These are phyloP conservation scores for Ophiodon elongatus DNA, from an alignment of 2,113 vertebrate species.

Conservation along the genomic window DNA sequence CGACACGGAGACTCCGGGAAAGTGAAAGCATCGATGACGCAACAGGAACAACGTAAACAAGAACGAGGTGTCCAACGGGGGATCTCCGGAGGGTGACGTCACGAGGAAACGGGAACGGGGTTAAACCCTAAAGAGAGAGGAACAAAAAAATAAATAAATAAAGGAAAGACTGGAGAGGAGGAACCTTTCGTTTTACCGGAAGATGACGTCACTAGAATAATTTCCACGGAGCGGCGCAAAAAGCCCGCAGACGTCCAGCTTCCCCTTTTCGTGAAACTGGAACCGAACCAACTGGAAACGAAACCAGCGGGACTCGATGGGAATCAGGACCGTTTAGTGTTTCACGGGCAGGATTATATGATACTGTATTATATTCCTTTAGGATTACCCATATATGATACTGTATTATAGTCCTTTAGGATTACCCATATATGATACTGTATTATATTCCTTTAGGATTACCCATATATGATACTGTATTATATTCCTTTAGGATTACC, in stretches of 20 bases:
- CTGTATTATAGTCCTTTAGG: too few relatives aligned
- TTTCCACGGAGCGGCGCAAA: slow-evolving; percentile 39
- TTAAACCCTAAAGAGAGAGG: neutral
- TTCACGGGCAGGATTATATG: too few relatives aligned
- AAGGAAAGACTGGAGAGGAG: too few relatives aligned
- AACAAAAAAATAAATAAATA: too few relatives aligned
- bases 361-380: too few relatives aligned
- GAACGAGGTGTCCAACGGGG: neutral
- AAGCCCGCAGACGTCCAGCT: neutral
- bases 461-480: too few relatives aligned
- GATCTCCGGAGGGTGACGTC: neutral
- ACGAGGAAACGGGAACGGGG: neutral
- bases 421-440: too few relatives aligned
- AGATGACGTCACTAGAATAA: slow-evolving; percentile 50
- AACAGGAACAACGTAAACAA: neutral
- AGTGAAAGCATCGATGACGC: neutral
- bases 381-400: too few relatives aligned
- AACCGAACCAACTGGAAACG: neutral
- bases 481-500: too few relatives aligned
- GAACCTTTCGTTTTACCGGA: slow-evolving; percentile 29
- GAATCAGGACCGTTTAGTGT: too few relatives aligned
- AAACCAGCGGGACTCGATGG: too few relatives aligned
- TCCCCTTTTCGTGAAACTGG: neutral
- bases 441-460: too few relatives aligned
- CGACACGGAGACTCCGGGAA: neutral